phyloP scores from a whole-genome alignment of 2,113 vertebrate genomes.

The Pontoporia blainvillei region DNA sequence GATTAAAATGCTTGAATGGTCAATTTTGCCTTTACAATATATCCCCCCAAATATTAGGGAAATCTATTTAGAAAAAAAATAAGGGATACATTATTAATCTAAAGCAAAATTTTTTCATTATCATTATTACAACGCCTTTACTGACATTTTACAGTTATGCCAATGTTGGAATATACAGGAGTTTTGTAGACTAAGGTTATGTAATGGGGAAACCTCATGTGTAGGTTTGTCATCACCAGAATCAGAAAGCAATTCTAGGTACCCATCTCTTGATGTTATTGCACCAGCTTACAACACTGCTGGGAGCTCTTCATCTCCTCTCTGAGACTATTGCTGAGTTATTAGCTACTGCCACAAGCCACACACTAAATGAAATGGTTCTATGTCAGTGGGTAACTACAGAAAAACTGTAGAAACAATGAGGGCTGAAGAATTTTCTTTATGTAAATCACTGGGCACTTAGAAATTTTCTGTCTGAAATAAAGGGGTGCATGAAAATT shows the following conservation, averaged over 20 bases:
- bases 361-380: background rate
- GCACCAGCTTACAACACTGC: background rate
- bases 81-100: background rate
- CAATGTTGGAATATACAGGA: background rate
- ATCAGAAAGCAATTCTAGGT: background rate
- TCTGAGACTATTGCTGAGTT: background rate
- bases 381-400: background rate
- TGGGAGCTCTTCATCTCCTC: slow-evolving; percentile 28
- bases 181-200: background rate
- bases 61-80: background rate
- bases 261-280: background rate
- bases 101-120: background rate
- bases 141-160: background rate
- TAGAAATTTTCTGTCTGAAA: background rate
- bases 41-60: background rate
- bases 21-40: background rate
- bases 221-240: background rate
- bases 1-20: background rate
- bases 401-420: background rate
- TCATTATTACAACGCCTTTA: background rate
- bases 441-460: background rate
- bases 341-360: background rate
- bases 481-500: background rate
- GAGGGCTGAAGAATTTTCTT: background rate
- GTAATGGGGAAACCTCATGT: background rate